phyloP scores from a whole-genome alignment of 2,797 vertebrate species.

The Myotis pilosus region DNA sequence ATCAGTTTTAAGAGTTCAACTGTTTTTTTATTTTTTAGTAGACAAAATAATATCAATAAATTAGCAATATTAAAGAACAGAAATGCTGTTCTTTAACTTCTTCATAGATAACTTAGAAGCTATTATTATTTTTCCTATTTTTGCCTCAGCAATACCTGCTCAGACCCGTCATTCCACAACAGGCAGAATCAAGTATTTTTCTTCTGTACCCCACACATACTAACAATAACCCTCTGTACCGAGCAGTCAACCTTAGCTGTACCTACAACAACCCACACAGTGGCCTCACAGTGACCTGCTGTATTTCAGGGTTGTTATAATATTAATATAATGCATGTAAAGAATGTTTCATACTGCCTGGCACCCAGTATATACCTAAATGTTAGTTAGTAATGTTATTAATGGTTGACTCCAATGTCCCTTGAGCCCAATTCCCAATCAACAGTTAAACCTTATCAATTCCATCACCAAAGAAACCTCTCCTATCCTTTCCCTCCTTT shows the following conservation, averaged over 20 bases:
- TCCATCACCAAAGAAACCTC: conserved; percentile 25
- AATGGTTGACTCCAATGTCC: conserved; percentile 7
- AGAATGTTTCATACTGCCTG: background rate
- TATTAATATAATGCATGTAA: conserved; percentile 29
- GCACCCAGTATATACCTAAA: conserved; percentile 20
- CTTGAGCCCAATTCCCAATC: background rate
- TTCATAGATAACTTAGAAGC: conserved; percentile 4
- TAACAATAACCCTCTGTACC: background rate
- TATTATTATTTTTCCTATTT: background rate
- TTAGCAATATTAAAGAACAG: conserved; percentile 4
- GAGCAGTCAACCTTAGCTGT: conserved; percentile 37
- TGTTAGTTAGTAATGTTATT: background rate
- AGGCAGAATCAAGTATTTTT: background rate
- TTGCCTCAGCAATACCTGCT: conserved; percentile 2
- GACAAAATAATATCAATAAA: conserved; percentile 37
- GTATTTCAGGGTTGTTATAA: background rate
- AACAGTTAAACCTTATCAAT: conserved; percentile 45
- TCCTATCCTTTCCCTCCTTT: background rate
- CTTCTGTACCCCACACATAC: background rate
- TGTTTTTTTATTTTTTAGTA: conserved; percentile 1
- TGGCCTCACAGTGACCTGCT: background rate
- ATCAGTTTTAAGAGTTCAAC: conserved; percentile 23
- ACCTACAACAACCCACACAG: background rate
- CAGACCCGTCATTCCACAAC: background rate
- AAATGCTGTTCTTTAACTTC: conserved; percentile 41